Base-by-base conservation (phyloP, 2,113 vertebrate genomes). In the Sitta europaea region DNA sequence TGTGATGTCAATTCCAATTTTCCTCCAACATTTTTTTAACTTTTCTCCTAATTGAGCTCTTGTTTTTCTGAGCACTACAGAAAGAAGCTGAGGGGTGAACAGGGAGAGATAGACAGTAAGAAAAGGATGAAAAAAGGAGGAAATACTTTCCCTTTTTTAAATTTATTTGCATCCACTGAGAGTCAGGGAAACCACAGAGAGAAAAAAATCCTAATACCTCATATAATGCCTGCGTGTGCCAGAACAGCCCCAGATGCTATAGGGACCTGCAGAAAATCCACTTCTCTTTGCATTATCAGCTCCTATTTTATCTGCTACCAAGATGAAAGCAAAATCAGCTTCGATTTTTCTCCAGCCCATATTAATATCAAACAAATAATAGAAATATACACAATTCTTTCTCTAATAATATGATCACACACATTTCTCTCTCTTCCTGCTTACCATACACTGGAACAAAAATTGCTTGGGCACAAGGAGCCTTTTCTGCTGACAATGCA, bases 1-100 rank as follows among this genome's bases (percentile, higher is more conserved):
- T 71, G 28, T 91, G 91, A 92, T 96, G 93, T 97, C 90, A 91
- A 87, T 93, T 95, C 77, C 65, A 91, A 94, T 97, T 95, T 96
- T 92, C 90, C 86, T 97, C 63, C 33, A 70, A 88, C 95, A 82
- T 71, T 54, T 93, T 94, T 94, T 84, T 58, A 81, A 85, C 70
- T 86, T 95, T 83, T 84, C n/a, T 67, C 24, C 57, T 77, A 45
- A 76, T 66, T 43, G 59, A 77, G 75, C 20, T 80, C 31, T 83
- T 95, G 71, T 90, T 96, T 92, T 92, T 75, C 48, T 71, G 75
- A 86, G 54, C 17, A 21, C 24, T 83, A 29, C 47, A 59, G 75
- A 62, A 84, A 68, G 59, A 83, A 92, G 38, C 51, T 90, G 47
- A 43, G 57, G 47, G 27, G 24, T 62, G 58, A 62, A 74, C 19